Evolutionary conservation across 2,797 vertebrate genomes (phyloP), one percentile per base, ranked within the genome.

Genomic region (Hirundo rustica): DNA sequence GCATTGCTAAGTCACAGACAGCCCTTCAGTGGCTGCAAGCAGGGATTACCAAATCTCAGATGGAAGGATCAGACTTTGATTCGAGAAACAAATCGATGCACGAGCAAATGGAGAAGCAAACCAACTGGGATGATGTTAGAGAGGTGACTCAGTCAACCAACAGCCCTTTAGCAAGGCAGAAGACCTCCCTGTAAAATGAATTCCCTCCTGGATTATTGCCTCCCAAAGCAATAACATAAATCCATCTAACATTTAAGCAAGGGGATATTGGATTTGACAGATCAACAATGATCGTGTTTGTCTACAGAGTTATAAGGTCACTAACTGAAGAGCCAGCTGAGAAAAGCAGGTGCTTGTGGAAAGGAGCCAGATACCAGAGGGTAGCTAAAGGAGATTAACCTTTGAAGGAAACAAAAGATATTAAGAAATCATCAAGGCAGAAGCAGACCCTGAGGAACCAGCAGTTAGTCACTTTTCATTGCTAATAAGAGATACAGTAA

Each of bases 171-270:
- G 82, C 79, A 83, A 95, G 73, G 94, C 76, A 50, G 50, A 72
- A 95, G 82, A 85, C 94, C 85, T 96, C 96, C 74, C 84, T 26
- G 80, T 48, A 83, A 95, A 93, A 96, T 15, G 64, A 97, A 96
- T 97, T 96, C 96, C 92, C 95, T 78, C 91, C 85, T 75, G 93
- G 94, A 92, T 96, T 96, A 96, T 76, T 96, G 76, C 91, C 81
- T 97, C 94, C 94, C 92, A 95, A 78, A 97, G 97, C 93, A 98
- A 97, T 96, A 97, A 96, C 65, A 65, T 36, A 97, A 97, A 98
- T 97, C 96, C 96, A 95, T 85, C 93, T 97, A 98, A 98, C 97
- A 97, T 98, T 97, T 98, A 97, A 97, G 97, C 74, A 93, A 96
- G 97, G 92, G 89, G 77, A 95, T 97, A 97, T 92, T 97, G 88